Base-by-base conservation (phyloP, 2,888 invertebrate genomes). In the Phaonia tiefii region DNA sequence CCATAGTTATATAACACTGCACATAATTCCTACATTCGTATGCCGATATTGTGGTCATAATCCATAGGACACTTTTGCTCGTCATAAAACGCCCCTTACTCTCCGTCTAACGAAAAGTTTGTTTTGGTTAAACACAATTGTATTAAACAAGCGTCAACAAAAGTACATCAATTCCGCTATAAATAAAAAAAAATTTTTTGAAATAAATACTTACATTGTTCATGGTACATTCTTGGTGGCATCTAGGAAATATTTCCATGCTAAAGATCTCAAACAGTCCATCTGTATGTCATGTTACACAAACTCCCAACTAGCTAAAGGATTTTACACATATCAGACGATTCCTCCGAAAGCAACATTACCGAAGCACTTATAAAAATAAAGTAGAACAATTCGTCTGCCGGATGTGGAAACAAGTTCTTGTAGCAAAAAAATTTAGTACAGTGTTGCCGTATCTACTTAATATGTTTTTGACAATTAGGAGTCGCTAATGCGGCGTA, bases 1-100 rank as follows among this genome's bases (percentile, higher is more conserved):
- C 76, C 75, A 83, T 86, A 88, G 86, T 89, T 88, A 88, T 88
- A 88, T 83, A 84, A 31, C 54, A 83, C 84, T 86, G 87, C 87
- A 44, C 71, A 25, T 25, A 42, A n/a, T n/a, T n/a, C 15, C 22
- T 22, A 31, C 4, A 37, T 22, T 49, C 8, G 4, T 31, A 31
- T 31, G 3, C 31, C 3, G 7, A 46, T 31, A 10, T 26, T 79
- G 42, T 81, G 10, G 66, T 67, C 71, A 37, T 11, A 49, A 22
- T 31, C 49, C 46, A 1, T 58, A 13, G 13, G 49, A 15, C 22
- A 66, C 13, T 31, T 25, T n/a, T 15, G 25, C 25, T 54, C n/a
- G 1, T 66, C 11, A 17, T 66, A 37, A 22, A 76, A 37, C 51
- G 42, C 13, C 13, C 17, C 20, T 60, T 39, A n/a, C 31, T 49